Conservation (phyloP, 2,113 vertebrate species). For the Centropus unirufus region DNA sequence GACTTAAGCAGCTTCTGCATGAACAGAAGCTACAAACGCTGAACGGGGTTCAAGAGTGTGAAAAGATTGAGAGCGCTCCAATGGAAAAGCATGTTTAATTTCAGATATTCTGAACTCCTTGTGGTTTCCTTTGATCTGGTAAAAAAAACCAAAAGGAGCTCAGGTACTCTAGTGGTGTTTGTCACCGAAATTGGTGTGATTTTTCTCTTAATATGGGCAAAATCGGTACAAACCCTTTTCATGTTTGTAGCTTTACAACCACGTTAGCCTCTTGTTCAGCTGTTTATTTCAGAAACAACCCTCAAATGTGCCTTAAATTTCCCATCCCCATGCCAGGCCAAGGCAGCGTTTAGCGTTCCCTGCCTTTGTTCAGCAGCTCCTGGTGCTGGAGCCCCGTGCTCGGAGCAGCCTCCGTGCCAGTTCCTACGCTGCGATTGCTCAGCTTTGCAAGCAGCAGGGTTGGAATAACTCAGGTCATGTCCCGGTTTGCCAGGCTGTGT, state of each 20-base stretch:
- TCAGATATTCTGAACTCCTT: background rate
- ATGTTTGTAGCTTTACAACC: background rate
- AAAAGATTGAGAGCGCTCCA: background rate
- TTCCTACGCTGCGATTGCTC: background rate
- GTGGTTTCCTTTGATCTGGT: background rate
- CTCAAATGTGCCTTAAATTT: background rate
- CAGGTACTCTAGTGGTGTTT: background rate
- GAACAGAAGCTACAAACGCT: background rate
- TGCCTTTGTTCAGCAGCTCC: background rate
- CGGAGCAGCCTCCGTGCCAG: rapidly evolving
- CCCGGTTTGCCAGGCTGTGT: background rate
- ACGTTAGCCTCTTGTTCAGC: background rate
- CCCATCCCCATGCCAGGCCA: background rate
- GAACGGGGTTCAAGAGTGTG: background rate
- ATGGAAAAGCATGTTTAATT: background rate
- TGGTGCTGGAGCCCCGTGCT: rapidly evolving
- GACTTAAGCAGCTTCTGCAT: constrained; percentile 23
- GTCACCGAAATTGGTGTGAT: background rate
- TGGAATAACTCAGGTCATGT: background rate
- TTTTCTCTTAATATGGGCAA: background rate
- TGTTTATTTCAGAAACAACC: background rate
- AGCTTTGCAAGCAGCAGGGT: background rate
- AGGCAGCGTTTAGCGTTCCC: rapidly evolving
- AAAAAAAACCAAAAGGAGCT: background rate
- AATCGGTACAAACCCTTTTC: background rate